Conservation (phyloP, 1,140 invertebrate species). For the Belonocnema kinseyi region DNA sequence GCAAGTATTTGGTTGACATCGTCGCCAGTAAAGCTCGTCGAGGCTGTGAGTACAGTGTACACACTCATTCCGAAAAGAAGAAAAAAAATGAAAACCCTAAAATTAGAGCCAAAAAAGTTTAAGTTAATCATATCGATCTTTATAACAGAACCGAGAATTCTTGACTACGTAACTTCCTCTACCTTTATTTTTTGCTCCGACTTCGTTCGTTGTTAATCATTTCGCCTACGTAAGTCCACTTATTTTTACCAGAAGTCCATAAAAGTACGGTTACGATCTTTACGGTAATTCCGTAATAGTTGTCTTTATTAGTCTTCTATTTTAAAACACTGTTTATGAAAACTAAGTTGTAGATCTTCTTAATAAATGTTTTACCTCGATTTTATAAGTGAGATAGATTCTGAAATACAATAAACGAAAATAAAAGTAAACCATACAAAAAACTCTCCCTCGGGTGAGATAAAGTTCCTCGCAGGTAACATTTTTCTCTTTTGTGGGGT, state of each 20-base stretch:
- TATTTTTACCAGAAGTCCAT: background rate
- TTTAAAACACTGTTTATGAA: background rate
- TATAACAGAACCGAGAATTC: background rate
- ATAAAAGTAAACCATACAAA: background rate
- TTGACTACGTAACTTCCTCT: constrained; percentile 16
- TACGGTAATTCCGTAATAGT: background rate
- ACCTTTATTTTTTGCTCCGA: background rate
- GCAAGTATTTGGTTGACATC: constrained; percentile 16
- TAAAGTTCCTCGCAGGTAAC: background rate
- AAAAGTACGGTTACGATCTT: constrained; percentile 3
- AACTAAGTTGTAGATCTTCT: background rate
- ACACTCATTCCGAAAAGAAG: background rate
- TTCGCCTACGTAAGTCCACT: background rate
- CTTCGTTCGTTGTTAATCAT: background rate
- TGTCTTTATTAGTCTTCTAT: background rate
- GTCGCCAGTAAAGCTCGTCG: background rate
- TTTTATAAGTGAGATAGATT: background rate
- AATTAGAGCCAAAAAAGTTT: background rate
- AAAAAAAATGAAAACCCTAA: background rate
- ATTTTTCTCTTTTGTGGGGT: background rate
- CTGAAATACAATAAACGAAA: background rate
- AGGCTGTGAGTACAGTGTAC: background rate
- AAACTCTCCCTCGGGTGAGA: background rate
- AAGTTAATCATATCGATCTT: background rate
- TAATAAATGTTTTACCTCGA: background rate